Evolutionary conservation across 2,888 invertebrate genomes (phyloP).

Genomic region (Philereme transversata): DNA sequence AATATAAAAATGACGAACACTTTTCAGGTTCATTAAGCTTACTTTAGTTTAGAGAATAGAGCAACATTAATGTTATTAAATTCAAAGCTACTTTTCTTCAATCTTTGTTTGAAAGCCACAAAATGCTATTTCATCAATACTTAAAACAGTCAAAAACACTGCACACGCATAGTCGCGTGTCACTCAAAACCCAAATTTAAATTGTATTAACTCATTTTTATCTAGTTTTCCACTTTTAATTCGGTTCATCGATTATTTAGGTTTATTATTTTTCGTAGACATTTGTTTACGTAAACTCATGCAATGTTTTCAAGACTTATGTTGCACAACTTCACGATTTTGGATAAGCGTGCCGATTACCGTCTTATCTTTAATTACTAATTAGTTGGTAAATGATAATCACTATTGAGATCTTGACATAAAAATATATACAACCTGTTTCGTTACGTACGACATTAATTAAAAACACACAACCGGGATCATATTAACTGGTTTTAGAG

Average conservation of each 20-base stretch:
- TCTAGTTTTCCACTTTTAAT: conserved; percentile 21
- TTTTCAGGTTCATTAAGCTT: no score
- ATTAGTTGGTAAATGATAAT: background rate
- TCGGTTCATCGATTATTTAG: conserved; percentile 26
- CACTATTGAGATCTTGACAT: no score
- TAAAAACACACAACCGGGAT: no score
- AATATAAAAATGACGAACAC: no score
- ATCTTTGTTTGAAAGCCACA: no score
- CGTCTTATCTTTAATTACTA: conserved; percentile 8
- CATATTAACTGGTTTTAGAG: no score
- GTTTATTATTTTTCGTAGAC: conserved; percentile 26
- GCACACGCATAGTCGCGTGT: conserved; percentile 20
- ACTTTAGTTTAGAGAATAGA: no score
- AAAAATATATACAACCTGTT: no score
- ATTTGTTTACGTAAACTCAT: conserved; percentile 25
- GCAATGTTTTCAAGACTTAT: conserved; percentile 6
- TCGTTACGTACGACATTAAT: no score
- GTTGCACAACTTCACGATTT: conserved; percentile 32
- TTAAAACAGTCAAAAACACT: background rate
- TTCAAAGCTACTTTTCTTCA: background rate
- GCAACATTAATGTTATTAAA: background rate
- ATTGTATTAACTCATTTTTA: conserved; percentile 9
- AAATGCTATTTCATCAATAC: no score
- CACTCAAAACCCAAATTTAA: background rate
- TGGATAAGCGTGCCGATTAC: conserved; percentile 31